Percentiles rank a stretch among this genome's conserved stretches.
phyloP scores from a whole-genome alignment of 2,113 vertebrate species.

The Catagonus wagneri region DNA sequence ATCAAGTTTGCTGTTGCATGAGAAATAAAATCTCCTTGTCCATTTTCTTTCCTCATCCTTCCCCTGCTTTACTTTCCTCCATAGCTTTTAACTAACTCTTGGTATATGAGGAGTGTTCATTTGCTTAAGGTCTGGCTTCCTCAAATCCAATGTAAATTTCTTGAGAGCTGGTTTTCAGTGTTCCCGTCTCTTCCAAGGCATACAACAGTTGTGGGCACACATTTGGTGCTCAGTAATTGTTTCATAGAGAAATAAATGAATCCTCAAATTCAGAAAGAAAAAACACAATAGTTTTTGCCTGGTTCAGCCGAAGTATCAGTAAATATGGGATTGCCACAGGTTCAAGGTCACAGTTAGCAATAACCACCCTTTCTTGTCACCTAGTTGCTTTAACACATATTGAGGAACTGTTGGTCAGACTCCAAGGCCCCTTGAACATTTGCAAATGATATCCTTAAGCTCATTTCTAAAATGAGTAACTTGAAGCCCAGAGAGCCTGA shows the following conservation, averaged over 20 bases:
- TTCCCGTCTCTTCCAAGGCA: neutral
- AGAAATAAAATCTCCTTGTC: neutral
- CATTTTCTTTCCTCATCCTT: neutral
- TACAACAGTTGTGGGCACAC: neutral
- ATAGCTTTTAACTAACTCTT: neutral
- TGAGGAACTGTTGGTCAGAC: neutral
- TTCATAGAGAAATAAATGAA: neutral
- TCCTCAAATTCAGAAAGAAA: neutral
- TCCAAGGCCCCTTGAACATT: neutral
- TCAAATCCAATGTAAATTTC: neutral
- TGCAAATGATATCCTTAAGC: neutral
- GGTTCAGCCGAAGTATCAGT: neutral
- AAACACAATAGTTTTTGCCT: neutral
- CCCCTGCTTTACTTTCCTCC: neutral
- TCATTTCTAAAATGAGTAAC: conserved; percentile 52
- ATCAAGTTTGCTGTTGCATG: neutral
- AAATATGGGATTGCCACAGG: neutral
- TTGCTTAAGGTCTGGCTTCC: neutral
- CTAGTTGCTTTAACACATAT: neutral
- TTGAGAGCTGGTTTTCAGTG: neutral
- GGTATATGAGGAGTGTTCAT: neutral
- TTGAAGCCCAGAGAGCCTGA: neutral
- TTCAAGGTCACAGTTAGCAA: neutral
- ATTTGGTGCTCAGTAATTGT: neutral
- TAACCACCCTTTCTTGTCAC: neutral